These are phyloP conservation scores for Folsomia manolachei DNA, from an alignment of 2,888 invertebrate genomes.

Conservation along the genomic window DNA sequence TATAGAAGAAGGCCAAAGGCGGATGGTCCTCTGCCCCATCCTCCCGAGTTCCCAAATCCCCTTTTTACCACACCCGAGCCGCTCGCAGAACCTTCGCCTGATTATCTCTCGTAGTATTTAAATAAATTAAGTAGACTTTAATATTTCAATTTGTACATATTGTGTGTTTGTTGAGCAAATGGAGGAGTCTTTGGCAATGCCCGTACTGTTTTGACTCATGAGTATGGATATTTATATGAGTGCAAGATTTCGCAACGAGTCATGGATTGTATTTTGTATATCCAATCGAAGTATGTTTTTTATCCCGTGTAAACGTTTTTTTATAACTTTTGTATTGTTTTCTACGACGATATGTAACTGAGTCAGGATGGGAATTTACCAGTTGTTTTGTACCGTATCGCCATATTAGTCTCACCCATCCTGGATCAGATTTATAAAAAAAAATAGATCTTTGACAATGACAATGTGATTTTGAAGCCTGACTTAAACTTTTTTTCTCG, in stretches of 20 bases:
- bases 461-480: constrained; percentile 15
- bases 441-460: constrained; percentile 16
- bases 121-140: background rate
- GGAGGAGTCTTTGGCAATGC: background rate
- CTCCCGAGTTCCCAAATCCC: constrained; percentile 92
- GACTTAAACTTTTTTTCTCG: constrained; percentile 11
- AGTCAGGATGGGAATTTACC: background rate
- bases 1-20: constrained; percentile 82
- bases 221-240: background rate
- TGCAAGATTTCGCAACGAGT: background rate
- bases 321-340: background rate
- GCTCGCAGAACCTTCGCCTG: constrained; percentile 76
- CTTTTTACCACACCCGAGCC: constrained; percentile 80
- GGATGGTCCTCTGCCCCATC: constrained; percentile 87
- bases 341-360: background rate
- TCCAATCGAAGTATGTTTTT: background rate
- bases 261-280: background rate
- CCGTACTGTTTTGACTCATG: background rate
- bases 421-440: background rate
- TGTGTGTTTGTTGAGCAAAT: background rate
- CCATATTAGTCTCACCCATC: background rate
- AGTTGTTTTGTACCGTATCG: background rate
- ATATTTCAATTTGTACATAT: background rate
- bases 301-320: background rate
- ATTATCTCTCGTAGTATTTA: constrained; percentile 61